Percentiles rank a stretch among this genome's conserved stretches.
These are phyloP conservation scores for Steatocranus sp. DNA, from an alignment of 2,797 vertebrate genomes.

Conservation along the genomic window DNA sequence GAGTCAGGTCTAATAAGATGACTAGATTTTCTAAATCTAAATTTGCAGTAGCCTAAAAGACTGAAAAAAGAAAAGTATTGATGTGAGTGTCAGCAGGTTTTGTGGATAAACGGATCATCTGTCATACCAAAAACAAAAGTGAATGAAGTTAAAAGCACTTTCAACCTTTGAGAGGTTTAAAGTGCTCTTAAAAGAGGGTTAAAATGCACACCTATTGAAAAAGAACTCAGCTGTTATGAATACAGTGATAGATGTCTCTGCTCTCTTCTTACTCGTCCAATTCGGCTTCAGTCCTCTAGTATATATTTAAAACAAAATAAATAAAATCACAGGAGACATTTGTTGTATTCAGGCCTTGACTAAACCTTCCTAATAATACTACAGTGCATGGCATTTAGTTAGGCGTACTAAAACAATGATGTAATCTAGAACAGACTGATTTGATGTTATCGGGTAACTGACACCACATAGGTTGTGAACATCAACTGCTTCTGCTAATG, in stretches of 20 bases:
- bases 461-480: neutral
- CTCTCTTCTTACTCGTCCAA: neutral
- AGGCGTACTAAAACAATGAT: neutral
- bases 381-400: neutral
- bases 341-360: neutral
- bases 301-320: neutral
- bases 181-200: neutral
- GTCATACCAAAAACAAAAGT: neutral
- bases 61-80: neutral
- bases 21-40: neutral
- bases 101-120: accelerated
- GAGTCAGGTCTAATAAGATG: neutral
- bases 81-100: neutral
- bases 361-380: neutral
- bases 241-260: neutral
- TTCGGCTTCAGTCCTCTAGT: neutral
- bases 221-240: neutral
- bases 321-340: neutral
- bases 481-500: neutral
- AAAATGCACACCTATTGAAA: neutral
- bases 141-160: neutral
- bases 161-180: accelerated
- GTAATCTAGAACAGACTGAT: neutral
- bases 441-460: neutral
- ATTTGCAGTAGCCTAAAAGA: neutral